Evolutionary conservation across 2,113 vertebrate species (phyloP).

Genomic region (Brachirus orientalis): DNA sequence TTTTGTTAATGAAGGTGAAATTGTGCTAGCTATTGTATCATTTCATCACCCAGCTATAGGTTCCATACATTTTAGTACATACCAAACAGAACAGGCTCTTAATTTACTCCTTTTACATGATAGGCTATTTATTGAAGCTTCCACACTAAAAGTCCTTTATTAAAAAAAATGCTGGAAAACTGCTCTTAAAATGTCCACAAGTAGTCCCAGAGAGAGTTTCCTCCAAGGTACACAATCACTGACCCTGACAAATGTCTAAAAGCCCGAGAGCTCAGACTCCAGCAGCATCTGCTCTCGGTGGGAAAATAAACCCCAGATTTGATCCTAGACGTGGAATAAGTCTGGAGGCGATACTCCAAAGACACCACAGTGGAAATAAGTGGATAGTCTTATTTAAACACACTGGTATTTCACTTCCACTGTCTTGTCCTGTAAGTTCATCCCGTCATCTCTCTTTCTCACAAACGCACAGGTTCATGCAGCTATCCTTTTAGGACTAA

Average conservation of each 20-base stretch:
- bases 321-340: slow-evolving; percentile 63
- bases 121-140: no score
- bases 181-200: slow-evolving; percentile 1
- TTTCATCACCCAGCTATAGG: no score
- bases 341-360: slow-evolving; percentile 61
- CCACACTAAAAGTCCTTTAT: no score
- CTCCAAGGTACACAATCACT: slow-evolving; percentile 22
- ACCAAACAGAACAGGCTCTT: no score
- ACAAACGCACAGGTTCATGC: no score
- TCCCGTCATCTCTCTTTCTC: slow-evolving; percentile 9
- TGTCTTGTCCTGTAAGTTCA: slow-evolving; percentile 36
- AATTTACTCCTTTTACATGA: no score
- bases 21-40: no score
- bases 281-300: slow-evolving; percentile 43
- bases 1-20: no score
- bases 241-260: slow-evolving; percentile 62
- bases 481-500: no score
- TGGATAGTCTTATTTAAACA: slow-evolving; percentile 40
- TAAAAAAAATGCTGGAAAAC: no score
- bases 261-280: slow-evolving; percentile 42
- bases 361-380: slow-evolving; percentile 54
- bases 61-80: no score
- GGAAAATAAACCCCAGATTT: slow-evolving; percentile 48
- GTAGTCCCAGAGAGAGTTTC: slow-evolving; percentile 25
- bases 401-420: slow-evolving; percentile 9